Evolutionary conservation across 2,888 invertebrate species (phyloP).

Genomic region (Tinea pellionella): DNA sequence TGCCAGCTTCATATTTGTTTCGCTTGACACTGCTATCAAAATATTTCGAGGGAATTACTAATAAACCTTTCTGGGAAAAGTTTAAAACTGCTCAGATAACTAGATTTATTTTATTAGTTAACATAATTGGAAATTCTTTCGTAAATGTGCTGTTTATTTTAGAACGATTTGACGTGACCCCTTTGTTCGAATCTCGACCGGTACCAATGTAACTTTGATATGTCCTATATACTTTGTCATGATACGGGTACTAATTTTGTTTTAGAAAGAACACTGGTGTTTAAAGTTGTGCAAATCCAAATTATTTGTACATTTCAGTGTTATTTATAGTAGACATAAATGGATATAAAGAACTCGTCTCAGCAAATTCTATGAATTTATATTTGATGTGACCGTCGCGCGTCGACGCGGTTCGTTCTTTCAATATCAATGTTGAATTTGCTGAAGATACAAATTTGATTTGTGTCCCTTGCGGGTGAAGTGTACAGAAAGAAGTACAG

Average conservation of each 20-base stretch:
- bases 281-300: no score
- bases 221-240: no score
- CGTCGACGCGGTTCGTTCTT: neutral
- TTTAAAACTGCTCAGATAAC: neutral
- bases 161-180: no score
- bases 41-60: neutral
- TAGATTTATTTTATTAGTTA: neutral
- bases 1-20: slow-evolving; percentile 55
- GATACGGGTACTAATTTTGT: no score
- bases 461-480: neutral
- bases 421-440: neutral
- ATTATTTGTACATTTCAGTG: no score
- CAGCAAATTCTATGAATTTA: neutral
- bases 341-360: neutral
- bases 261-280: no score
- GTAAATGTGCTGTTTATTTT: no score
- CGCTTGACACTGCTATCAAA: slow-evolving; percentile 22
- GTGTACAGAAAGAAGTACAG: neutral
- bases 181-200: no score
- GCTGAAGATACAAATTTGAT: neutral
- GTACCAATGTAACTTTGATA: no score
- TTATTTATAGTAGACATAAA: no score
- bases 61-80: neutral
- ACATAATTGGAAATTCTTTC: no score
- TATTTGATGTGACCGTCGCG: neutral